Base-by-base conservation (phyloP, 2,888 invertebrate genomes). In the Polyommatus iphigenia region DNA sequence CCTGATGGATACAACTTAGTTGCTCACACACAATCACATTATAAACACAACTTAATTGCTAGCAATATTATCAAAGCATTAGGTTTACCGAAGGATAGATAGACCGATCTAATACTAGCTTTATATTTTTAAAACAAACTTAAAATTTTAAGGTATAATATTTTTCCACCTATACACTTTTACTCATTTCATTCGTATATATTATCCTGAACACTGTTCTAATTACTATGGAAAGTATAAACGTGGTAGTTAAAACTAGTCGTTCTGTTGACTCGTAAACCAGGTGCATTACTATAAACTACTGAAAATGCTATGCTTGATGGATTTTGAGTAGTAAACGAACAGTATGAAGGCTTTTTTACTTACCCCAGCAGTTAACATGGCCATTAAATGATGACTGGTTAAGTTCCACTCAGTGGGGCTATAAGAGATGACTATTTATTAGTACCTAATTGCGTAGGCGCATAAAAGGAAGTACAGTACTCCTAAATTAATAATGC, bases 231-330 rank as follows among this genome's bases (percentile, higher is more conserved):
- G 15, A 15, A 20, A 67, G 10, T 67, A 67, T 67, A 67, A 29
- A 67, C 24, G 13, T 20, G 59, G 59, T 20, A 59, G 59, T 59
- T 59, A 62, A 62, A 24, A 20, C 24, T 3, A 24, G 67, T 32
- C 29, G 67, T 67, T 67, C 2, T 32, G 29, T 5, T 15, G 32
- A 29, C 29, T 67, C 67, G 29, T 67, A 29, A 67, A 67, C 29
- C 29, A 67, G 29, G 29, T 67, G 67, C 67, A 67, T 67, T 67
- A 15, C 67, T 67, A 32, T 67, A 67, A 67, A 67, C 29, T 15
- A 29, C 29, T 67, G 29, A 67, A 67, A 67, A 29, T 67, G 67
- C 13, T 32, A 6, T 32, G 13, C 29, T 67, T 67, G 29, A 67
- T 67, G 67, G 29, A 32, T 15, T 29, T 67, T 32, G 29, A 67